phyloP scores from a whole-genome alignment of 2,113 vertebrate genomes.

The Rhabdornis inornatus region DNA sequence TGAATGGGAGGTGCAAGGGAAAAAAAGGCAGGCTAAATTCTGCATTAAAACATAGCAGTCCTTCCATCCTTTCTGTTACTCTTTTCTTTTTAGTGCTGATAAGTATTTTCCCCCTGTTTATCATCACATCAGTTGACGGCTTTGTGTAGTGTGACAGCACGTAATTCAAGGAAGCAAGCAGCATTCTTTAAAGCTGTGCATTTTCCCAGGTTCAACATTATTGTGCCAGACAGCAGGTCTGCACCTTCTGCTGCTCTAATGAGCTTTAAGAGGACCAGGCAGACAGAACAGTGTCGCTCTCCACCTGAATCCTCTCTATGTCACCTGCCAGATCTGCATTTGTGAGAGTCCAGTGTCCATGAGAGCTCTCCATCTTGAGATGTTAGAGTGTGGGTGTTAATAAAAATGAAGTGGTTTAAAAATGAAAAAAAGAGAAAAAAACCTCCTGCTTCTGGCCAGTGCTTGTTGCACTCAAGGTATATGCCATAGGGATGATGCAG shows the following conservation, averaged over 20 bases:
- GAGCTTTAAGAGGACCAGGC: not conserved
- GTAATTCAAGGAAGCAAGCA: not conserved
- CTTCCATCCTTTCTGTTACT: not conserved
- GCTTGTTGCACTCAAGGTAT: not conserved
- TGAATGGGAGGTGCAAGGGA: not conserved
- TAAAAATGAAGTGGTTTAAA: not conserved
- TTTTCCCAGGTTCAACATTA: not conserved
- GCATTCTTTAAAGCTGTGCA: not conserved
- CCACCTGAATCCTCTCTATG: not conserved
- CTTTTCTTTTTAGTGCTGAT: not conserved
- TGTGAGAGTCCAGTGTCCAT: not conserved
- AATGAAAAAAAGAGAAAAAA: not conserved
- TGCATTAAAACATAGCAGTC: not conserved
- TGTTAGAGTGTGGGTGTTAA: not conserved
- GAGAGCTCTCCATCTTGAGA: slow-evolving; percentile 17
- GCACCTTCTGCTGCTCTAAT: slow-evolving; percentile 2
- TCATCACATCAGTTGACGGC: not conserved
- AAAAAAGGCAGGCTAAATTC: not conserved
- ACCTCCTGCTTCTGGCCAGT: not conserved
- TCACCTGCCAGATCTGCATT: not conserved
- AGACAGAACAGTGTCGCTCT: not conserved
- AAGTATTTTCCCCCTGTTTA: not conserved
- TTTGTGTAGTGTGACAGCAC: not conserved
- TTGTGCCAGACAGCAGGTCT: not conserved
- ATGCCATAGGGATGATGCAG: not conserved